Evolutionary conservation across 2,888 invertebrate species (phyloP), one percentile per base, ranked within the genome.

Genomic region (Dolomedes plantarius): DNA sequence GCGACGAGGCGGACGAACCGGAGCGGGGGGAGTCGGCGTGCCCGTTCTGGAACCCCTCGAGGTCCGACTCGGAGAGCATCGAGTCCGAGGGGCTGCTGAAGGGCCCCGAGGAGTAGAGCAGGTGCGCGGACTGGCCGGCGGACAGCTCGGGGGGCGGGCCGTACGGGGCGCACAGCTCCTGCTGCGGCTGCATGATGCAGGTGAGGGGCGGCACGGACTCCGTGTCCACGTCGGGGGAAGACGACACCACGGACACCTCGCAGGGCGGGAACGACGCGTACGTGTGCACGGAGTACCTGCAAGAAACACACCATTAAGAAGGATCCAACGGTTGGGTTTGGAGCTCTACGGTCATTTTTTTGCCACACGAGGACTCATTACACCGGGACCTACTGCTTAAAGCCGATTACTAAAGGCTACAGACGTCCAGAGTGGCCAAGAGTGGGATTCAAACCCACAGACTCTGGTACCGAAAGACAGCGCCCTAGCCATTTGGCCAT

Each of bases 21-120:
- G 79, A 83, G n/a, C 64, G 79, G 2, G 67, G 87, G 28, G 74
- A 75, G 2, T 9, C 36, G 23, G 83, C 56, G 71, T 69, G 23
- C 56, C 80, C 80, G 41, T 73, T 80, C 27, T 56, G 78, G 72
- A 73, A 83, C 5, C 79, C 71, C 2, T 90, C 90, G n/a, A 90
- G 90, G 80, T 91, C 91, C 23, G 91, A 90, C 64, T 91, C 91
- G 2, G 91, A 91, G n/a, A 90, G 90, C 5, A 91, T 90, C 29
- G 91, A 91, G 77, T 91, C 91, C 2, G 91, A 91, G 36, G 90
- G 89, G 88, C 91, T 91, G 88, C 91, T 91, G 88, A 89, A 90
- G 5, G 90, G 90, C 65, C 90, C 90, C 1, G 62, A 13, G 6
- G 23, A 50, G 56, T 79, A 86, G 1, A 86, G 71, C 5, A 86